phyloP scores from a whole-genome alignment of 2,113 vertebrate species.

The Dasypus novemcinctus region DNA sequence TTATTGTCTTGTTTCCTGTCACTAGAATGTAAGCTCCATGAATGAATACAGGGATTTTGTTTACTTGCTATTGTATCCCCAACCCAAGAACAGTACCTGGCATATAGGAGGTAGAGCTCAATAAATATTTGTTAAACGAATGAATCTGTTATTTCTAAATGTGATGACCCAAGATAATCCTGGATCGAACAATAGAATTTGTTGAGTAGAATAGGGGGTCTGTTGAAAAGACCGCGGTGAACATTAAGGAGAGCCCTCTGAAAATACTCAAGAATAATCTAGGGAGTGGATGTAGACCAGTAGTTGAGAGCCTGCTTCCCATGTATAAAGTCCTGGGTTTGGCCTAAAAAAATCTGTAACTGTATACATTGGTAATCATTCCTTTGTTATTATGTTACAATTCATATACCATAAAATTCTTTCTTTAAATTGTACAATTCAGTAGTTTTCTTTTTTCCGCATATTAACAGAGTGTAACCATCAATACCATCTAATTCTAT shows the following conservation, averaged over 20 bases:
- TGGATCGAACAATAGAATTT: not conserved
- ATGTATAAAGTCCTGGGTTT: too few species aligned
- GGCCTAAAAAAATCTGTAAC: not conserved
- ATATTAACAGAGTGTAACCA: not conserved
- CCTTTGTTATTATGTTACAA: not conserved
- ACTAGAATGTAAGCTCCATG: not conserved
- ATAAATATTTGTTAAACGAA: conserved; percentile 18
- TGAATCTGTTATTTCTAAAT: conserved; percentile 17
- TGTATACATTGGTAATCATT: not conserved
- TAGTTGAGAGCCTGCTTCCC: too few species aligned
- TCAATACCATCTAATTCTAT: not conserved
- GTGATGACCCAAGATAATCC: not conserved
- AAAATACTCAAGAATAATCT: not conserved
- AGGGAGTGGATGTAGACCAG: too few species aligned
- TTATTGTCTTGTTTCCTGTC: not conserved
- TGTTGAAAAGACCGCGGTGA: not conserved
- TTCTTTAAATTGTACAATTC: not conserved
- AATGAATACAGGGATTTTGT: not conserved
- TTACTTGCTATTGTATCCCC: not conserved
- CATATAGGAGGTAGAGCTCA: not conserved
- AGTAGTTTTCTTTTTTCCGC: not conserved
- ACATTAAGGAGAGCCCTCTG: not conserved
- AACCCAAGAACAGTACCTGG: not conserved
- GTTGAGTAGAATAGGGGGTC: not conserved
- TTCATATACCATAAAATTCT: not conserved